These are phyloP conservation scores for Cantharis lateralis DNA, from an alignment of 2,888 invertebrate genomes.

Conservation along the genomic window DNA sequence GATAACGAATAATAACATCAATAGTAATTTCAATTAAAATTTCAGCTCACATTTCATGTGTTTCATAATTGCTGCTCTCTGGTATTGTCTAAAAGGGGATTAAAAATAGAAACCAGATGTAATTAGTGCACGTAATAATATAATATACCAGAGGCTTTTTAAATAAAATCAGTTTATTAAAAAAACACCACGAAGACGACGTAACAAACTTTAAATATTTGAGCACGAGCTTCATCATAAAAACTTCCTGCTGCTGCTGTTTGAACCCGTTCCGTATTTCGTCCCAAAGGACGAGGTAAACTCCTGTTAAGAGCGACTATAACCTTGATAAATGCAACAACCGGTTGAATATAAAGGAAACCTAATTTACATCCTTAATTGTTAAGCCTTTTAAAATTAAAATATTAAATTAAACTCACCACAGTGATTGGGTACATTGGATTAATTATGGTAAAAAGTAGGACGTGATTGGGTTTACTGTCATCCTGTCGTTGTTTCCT, in stretches of 20 bases:
- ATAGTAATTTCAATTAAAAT: not conserved
- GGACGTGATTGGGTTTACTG: slow-evolving; percentile 92
- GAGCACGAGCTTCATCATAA: not conserved
- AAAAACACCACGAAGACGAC: not conserved
- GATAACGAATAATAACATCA: not conserved
- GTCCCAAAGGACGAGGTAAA: not conserved
- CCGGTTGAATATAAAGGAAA: not conserved
- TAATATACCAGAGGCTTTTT: not conserved
- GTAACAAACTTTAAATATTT: not conserved
- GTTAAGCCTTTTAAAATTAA: not conserved
- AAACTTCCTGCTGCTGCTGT: not conserved
- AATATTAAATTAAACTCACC: slow-evolving; percentile 69
- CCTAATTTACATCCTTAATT: not conserved
- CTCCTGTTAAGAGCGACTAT: not conserved
- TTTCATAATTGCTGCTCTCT: not conserved
- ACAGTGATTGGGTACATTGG: slow-evolving; percentile 99
- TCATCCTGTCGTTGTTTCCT: slow-evolving; percentile 80
- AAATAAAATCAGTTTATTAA: not conserved
- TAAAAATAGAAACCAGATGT: not conserved
- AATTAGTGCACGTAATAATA: not conserved
- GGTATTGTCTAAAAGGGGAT: not conserved
- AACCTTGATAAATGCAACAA: not conserved
- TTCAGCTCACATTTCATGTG: not conserved
- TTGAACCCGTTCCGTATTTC: not conserved
- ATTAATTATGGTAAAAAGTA: slow-evolving; percentile 96